phyloP scores from a whole-genome alignment of 2,797 vertebrate species.

The Gallinago stenura region DNA sequence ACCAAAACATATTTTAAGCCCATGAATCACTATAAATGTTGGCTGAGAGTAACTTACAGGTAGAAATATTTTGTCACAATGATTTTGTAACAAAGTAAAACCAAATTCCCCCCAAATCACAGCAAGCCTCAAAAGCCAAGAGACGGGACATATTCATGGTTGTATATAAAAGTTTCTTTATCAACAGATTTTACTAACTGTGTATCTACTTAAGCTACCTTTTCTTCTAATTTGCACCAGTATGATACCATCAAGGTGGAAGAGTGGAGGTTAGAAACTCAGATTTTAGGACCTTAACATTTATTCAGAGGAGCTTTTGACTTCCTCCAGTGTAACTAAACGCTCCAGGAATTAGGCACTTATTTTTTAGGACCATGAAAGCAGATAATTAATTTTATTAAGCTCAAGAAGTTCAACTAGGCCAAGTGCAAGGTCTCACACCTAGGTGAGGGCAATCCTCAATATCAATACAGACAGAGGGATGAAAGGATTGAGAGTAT shows the following conservation, averaged over 20 bases:
- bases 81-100: background rate
- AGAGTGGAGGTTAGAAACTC: background rate
- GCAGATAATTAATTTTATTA: background rate
- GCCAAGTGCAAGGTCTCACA: background rate
- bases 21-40: background rate
- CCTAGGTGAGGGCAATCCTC: fast-evolving
- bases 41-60: background rate
- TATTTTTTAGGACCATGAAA: background rate
- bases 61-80: background rate
- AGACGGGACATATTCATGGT: background rate
- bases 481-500: background rate
- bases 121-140: background rate
- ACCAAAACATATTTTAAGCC: background rate
- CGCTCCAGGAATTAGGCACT: background rate
- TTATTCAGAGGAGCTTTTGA: background rate
- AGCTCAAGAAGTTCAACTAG: background rate
- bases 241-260: background rate
- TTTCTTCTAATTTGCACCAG: background rate
- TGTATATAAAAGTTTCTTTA: background rate
- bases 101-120: background rate
- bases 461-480: fast-evolving
- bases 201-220: background rate
- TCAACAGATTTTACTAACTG: background rate
- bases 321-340: background rate
- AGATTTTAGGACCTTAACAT: background rate